Base-by-base conservation (phyloP, 2,888 invertebrate species). In the Napeogenes sylphis region DNA sequence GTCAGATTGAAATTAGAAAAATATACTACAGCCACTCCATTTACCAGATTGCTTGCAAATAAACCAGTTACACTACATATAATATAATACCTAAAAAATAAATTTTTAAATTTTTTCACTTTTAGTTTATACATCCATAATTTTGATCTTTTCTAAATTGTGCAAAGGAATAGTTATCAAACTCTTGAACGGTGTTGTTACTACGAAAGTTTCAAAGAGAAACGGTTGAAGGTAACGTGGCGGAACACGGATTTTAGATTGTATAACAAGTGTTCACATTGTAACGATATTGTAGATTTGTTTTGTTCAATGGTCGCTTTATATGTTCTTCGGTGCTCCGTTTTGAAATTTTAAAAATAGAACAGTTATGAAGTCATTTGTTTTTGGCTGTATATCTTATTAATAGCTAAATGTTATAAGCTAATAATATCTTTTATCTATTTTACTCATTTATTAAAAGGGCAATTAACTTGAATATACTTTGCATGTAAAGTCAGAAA, bases 171-270 rank as follows among this genome's bases (percentile, higher is more conserved):
- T 51, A 51, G 51, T 51, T 51, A 51, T 51, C 51, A 51, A 51
- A 51, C 51, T 51, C 51, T 51, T 51, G 51, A 51, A 51, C 47
- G n/a, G 51, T 51, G 51, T 47, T 21, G 47, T 51, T 51, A 51
- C 30, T 51, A 30, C 14, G 51, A 30, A 51, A 51, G 51, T 51
- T 51, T 51, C 30, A 30, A 12, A 51, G 51, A 30, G 51, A 30
- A 51, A 51, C 51, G 51, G 12, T 51, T 51, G 51, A n/a, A 51
- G 51, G 51, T 51, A 51, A 51, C 51, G 51, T 30, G 51, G 51
- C 30, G 51, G 51, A 51, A 51, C 51, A 51, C 51, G 51, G 51
- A 51, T 51, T 51, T 51, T 51, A 51, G 51, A 51, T 51, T 51
- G 51, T 51, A 51, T 51, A 51, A 51, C 51, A 51, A 51, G 51